These are phyloP conservation scores for Chrysina gloriosa DNA, from an alignment of 2,888 invertebrate species.

Conservation along the genomic window DNA sequence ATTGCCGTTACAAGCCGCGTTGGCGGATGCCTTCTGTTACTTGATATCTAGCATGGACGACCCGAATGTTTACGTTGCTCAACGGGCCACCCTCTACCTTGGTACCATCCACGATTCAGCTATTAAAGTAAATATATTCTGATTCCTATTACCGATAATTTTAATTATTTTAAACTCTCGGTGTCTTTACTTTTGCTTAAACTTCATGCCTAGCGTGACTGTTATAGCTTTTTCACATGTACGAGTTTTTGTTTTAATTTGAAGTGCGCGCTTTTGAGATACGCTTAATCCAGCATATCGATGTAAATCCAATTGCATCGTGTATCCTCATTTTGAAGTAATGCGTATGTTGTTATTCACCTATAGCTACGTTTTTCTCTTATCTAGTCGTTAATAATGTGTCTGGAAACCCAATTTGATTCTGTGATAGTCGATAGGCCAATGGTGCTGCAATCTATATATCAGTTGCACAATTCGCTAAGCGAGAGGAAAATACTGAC, in stretches of 20 bases:
- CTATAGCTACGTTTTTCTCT: constrained; percentile 39
- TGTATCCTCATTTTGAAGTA: neutral
- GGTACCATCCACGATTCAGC: constrained; percentile 94
- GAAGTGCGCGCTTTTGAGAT: constrained; percentile 3
- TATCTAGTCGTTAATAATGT: constrained; percentile 83
- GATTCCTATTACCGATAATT: neutral
- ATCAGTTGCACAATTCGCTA: constrained; percentile 93
- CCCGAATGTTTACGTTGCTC: constrained; percentile 93
- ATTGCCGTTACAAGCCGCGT: constrained; percentile 86
- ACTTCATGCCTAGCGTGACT: constrained; percentile 14
- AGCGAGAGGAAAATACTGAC: constrained; percentile 90
- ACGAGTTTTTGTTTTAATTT: neutral
- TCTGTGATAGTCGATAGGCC: constrained; percentile 96
- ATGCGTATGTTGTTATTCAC: neutral
- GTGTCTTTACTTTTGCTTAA: constrained; percentile 18
- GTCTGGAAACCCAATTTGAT: constrained; percentile 98
- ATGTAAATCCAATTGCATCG: constrained; percentile 5
- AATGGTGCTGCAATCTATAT: constrained; percentile 94
- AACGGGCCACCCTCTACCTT: constrained; percentile 90
- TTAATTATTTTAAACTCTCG: neutral
- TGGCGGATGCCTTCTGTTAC: constrained; percentile 97
- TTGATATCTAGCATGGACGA: constrained; percentile 97
- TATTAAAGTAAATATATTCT: constrained; percentile 73
- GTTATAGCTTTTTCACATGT: neutral
- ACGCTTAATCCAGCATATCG: neutral